phyloP scores from a whole-genome alignment of 2,113 vertebrate genomes.

The Menura novaehollandiae region DNA sequence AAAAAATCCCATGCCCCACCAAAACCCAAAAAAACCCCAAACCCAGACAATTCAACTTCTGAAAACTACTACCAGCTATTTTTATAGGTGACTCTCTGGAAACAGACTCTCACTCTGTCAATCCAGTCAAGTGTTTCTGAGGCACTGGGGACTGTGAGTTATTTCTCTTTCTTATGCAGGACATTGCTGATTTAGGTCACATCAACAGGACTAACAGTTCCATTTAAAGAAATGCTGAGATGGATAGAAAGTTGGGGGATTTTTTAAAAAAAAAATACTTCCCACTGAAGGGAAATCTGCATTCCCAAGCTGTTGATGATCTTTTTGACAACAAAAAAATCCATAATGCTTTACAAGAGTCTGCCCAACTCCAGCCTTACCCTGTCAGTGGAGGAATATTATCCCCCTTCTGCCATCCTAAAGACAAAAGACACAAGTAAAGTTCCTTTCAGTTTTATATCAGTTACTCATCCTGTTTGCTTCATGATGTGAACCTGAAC shows the following conservation, averaged over 20 bases:
- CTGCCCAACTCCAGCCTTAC: neutral
- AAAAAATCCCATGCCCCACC: neutral
- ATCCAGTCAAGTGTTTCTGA: constrained; percentile 18
- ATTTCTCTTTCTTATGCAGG: constrained; percentile 43
- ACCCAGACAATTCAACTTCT: neutral
- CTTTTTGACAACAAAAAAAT: neutral
- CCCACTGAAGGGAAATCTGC: constrained; percentile 38
- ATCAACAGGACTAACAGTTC: constrained; percentile 50
- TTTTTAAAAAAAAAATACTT: neutral
- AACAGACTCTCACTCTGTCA: constrained; percentile 13
- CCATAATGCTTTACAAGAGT: neutral
- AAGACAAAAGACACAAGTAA: constrained; percentile 42
- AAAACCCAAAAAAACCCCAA: neutral
- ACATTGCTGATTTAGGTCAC: constrained; percentile 59
- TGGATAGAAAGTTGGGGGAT: neutral
- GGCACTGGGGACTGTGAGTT: constrained; percentile 16
- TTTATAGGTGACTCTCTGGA: neutral
- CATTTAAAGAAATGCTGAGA: constrained; percentile 56
- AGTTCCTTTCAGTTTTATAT: constrained; percentile 11
- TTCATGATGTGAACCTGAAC: constrained; percentile 49
- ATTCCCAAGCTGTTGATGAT: constrained; percentile 32
- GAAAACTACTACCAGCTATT: constrained; percentile 6
- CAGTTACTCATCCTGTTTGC: constrained; percentile 16
- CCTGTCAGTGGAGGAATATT: neutral
- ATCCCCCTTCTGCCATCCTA: neutral